These are phyloP conservation scores for Steatornis caripensis DNA, from an alignment of 2,113 vertebrate species.

Conservation along the genomic window DNA sequence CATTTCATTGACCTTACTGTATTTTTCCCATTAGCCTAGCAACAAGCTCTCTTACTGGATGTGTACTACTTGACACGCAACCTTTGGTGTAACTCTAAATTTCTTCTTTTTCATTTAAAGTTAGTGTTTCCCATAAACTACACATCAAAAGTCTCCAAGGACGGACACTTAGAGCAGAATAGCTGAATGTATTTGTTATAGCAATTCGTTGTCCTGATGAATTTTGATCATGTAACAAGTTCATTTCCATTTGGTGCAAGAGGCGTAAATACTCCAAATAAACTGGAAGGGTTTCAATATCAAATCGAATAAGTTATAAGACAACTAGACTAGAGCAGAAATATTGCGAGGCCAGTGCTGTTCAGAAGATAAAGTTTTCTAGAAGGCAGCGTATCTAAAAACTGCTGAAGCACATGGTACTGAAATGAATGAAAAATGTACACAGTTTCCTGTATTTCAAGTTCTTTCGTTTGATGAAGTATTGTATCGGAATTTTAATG, in stretches of 20 bases:
- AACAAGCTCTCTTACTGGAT: neutral
- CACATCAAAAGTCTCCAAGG: neutral
- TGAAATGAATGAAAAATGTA: neutral
- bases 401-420: neutral
- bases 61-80: neutral
- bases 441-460: neutral
- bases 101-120: neutral
- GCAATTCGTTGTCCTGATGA: neutral
- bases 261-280: neutral
- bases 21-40: neutral
- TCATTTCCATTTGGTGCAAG: neutral
- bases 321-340: neutral
- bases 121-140: neutral
- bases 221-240: neutral
- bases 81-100: neutral
- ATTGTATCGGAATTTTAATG: neutral
- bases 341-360: neutral
- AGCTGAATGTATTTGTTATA: neutral
- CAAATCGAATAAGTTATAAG: neutral
- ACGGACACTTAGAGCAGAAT: neutral
- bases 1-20: neutral
- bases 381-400: neutral
- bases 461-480: neutral
- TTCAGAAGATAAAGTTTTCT: neutral
- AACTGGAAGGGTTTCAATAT: neutral